Percentiles rank a stretch among this genome's conserved stretches.
These are phyloP conservation scores for Lithophane semibrunnea DNA, from an alignment of 2,888 invertebrate species.

Conservation along the genomic window DNA sequence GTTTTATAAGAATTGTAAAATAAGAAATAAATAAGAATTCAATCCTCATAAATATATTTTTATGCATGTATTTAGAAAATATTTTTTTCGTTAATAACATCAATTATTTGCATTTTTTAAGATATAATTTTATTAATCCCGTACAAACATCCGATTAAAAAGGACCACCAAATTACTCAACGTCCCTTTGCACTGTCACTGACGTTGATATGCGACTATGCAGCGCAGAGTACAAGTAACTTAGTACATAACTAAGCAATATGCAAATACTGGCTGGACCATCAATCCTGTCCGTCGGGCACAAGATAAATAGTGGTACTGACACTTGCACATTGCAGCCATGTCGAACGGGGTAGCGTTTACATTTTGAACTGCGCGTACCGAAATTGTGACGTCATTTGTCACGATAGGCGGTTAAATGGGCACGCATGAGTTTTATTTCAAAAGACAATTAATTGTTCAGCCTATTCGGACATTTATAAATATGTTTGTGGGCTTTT, in stretches of 20 bases:
- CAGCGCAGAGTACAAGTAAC: constrained; percentile 41
- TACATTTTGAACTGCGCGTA: constrained; percentile 51
- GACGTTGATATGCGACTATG: constrained; percentile 43
- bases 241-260: constrained; percentile 68
- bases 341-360: constrained; percentile 50
- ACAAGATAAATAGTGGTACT: constrained; percentile 81
- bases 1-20: background rate
- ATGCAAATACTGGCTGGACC: constrained; percentile 79
- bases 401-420: constrained; percentile 43
- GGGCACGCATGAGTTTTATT: constrained; percentile 42
- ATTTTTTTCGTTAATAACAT: background rate
- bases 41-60: too few relatives aligned
- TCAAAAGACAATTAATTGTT: constrained; percentile 7
- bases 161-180: constrained; percentile 19
- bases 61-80: too few relatives aligned
- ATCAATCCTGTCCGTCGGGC: constrained; percentile 77
- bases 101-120: background rate
- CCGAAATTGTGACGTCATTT: constrained; percentile 53
- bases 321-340: constrained; percentile 74
- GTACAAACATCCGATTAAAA: background rate
- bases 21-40: background rate
- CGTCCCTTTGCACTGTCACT: constrained; percentile 17
- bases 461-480: background rate
- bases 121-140: background rate
- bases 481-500: background rate